Evolutionary conservation across 2,797 vertebrate species (phyloP).

Genomic region (Macropus fuliginosus): DNA sequence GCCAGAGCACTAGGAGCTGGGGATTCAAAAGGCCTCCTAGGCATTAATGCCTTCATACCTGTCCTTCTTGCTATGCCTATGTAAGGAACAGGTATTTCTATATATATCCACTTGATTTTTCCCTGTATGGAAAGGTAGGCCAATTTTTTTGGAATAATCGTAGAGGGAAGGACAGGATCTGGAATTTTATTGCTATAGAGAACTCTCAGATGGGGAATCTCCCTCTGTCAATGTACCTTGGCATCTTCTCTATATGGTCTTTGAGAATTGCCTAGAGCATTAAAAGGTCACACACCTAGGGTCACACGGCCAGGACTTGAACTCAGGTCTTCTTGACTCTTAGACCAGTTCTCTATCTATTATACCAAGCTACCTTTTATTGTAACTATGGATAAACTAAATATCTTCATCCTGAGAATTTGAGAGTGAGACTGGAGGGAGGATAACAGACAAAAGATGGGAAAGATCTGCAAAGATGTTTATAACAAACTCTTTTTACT

Average conservation of each 20-base stretch:
- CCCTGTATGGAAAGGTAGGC: background rate
- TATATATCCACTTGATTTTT: background rate
- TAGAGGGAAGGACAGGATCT: background rate
- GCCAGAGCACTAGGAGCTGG: background rate
- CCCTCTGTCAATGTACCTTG: background rate
- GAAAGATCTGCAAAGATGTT: too few species aligned
- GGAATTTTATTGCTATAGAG: background rate
- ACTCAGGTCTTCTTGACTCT: background rate
- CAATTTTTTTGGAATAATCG: background rate
- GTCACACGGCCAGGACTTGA: background rate
- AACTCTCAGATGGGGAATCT: background rate
- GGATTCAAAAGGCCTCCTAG: background rate
- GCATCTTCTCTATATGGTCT: too few species aligned
- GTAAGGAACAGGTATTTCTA: background rate
- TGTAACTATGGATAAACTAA: background rate
- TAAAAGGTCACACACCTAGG: too few species aligned
- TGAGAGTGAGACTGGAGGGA: too few species aligned
- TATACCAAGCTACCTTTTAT: background rate
- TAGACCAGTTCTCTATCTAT: background rate
- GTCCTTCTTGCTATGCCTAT: background rate
- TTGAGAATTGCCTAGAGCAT: too few species aligned
- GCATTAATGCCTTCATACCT: background rate
- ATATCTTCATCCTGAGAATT: too few species aligned
- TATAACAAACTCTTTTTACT: too few species aligned
- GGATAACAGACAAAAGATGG: too few species aligned